A percentile compares a stretch with the other conserved stretches of the same genome.
These are phyloP conservation scores for Zosterops hypoxanthus DNA, from an alignment of 2,113 vertebrate species.

Conservation along the genomic window DNA sequence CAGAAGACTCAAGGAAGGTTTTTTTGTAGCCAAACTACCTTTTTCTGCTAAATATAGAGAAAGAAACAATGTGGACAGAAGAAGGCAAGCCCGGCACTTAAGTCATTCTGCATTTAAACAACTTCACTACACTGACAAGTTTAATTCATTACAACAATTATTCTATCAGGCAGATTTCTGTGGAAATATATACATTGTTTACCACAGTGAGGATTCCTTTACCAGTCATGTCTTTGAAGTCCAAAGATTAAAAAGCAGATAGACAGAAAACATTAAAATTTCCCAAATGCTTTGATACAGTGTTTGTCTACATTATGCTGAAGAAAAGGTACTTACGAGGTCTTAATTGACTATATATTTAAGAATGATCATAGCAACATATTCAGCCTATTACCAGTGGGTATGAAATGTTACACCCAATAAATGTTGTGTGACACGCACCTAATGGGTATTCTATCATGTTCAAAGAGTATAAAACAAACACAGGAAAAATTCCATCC, in stretches of 20 bases:
- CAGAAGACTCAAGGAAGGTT: neutral
- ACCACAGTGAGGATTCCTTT: constrained; percentile 53
- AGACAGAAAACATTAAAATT: constrained; percentile 44
- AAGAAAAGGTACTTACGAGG: constrained; percentile 57
- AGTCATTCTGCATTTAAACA: constrained; percentile 26
- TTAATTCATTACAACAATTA: constrained; percentile 70
- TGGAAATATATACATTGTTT: constrained; percentile 67
- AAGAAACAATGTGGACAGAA: constrained; percentile 19
- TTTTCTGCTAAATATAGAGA: neutral
- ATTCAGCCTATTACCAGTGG: constrained; percentile 59
- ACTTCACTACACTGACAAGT: constrained; percentile 24
- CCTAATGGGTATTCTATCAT: constrained; percentile 67
- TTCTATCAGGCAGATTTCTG: constrained; percentile 66
- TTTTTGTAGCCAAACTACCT: neutral
- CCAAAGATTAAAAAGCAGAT: constrained; percentile 52
- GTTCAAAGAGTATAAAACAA: constrained; percentile 74
- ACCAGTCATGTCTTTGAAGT: constrained; percentile 46
- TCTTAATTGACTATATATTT: constrained; percentile 70
- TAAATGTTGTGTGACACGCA: constrained; percentile 68
- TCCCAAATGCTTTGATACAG: constrained; percentile 53
- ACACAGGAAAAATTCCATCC: constrained; percentile 67
- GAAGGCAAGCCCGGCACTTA: constrained; percentile 19
- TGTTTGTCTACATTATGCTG: constrained; percentile 49
- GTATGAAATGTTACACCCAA: constrained; percentile 69
- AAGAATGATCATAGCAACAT: constrained; percentile 60